Percentiles rank a stretch among this genome's conserved stretches.
These are phyloP conservation scores for Mesochorus sp. DNA, from an alignment of 2,888 invertebrate genomes.

Conservation along the genomic window DNA sequence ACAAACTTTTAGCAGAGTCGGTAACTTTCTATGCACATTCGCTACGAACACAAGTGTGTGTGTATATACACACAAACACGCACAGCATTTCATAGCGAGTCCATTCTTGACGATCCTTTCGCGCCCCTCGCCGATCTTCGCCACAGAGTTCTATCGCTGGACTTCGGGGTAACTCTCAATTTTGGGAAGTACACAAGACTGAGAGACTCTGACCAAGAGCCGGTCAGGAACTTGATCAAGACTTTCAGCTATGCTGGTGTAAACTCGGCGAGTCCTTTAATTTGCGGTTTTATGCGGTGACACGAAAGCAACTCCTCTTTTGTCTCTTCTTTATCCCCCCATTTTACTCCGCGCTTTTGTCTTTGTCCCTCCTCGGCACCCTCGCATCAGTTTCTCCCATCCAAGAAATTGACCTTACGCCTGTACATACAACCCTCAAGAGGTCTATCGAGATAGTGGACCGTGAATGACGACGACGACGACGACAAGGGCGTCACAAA, in stretches of 20 bases:
- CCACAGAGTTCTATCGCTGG: conserved; percentile 19
- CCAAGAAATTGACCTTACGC: conserved; percentile 38
- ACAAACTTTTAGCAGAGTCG: conserved; percentile 72
- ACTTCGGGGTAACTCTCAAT: conserved; percentile 38
- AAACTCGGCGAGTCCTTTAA: conserved; percentile 45
- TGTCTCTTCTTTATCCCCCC: conserved; percentile 26
- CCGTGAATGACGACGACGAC: conserved; percentile 18
- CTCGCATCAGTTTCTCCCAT: conserved; percentile 19
- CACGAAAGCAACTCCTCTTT: conserved; percentile 20
- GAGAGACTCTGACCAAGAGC: conserved; percentile 13
- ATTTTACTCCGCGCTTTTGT: conserved; percentile 22
- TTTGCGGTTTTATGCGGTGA: conserved; percentile 51
- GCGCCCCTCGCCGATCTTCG: neutral
- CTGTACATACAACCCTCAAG: conserved; percentile 17
- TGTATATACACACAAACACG: too few species aligned
- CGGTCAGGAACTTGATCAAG: conserved; percentile 49
- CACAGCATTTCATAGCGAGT: neutral
- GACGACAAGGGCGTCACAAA: conserved; percentile 1
- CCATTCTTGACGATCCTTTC: conserved; percentile 24
- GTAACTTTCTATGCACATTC: conserved; percentile 65
- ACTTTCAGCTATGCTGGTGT: conserved; percentile 50
- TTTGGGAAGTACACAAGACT: conserved; percentile 17
- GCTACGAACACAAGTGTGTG: too few species aligned
- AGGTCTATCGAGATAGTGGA: conserved; percentile 40
- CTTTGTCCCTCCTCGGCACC: neutral